Conservation (phyloP, 2,888 invertebrate genomes). For the Andrena marginata region DNA sequence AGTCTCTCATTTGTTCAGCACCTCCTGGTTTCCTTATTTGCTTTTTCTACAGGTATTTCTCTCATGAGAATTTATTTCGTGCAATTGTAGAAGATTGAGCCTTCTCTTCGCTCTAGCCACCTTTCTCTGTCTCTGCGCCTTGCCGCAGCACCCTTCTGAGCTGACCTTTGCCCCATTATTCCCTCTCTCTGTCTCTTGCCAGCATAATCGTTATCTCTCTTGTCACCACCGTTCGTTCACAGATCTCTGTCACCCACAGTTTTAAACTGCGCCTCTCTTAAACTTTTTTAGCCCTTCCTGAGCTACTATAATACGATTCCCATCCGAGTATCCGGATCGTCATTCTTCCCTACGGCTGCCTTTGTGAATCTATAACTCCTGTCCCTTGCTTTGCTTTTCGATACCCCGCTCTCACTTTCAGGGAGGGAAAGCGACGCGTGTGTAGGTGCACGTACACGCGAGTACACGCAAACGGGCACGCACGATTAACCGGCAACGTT, state of each 20-base stretch:
- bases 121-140: neutral
- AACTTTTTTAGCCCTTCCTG: neutral
- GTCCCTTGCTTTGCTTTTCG: neutral
- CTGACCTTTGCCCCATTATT: too few relatives aligned
- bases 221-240: too few relatives aligned
- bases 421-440: conserved; percentile 72
- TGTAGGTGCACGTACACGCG: conserved; percentile 30
- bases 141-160: too few relatives aligned
- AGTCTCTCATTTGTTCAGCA: too few relatives aligned
- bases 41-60: neutral
- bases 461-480: conserved; percentile 20
- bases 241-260: too few relatives aligned
- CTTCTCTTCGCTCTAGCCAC: neutral
- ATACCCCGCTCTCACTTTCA: conserved; percentile 64
- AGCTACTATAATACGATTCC: neutral
- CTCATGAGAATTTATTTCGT: neutral
- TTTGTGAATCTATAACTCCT: neutral
- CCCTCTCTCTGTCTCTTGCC: too few relatives aligned
- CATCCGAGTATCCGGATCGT: neutral
- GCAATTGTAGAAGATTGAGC: neutral
- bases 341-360: neutral
- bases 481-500: conserved; percentile 72
- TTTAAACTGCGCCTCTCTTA: too few relatives aligned
- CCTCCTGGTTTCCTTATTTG: too few relatives aligned
- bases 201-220: too few relatives aligned